phyloP scores from a whole-genome alignment of 2,888 invertebrate genomes.

The Oxytorus armatus region DNA sequence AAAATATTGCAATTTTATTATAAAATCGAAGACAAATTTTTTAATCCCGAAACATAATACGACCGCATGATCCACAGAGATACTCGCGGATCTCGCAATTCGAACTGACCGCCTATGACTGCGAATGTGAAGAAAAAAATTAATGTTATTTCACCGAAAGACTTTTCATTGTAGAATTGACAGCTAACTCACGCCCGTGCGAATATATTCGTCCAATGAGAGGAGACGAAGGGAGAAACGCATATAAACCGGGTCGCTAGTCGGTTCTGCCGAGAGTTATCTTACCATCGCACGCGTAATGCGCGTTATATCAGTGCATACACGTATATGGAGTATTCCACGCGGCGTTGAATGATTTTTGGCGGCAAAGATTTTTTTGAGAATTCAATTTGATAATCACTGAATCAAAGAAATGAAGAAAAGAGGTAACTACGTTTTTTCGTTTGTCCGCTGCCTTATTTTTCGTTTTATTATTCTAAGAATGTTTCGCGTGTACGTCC shows the following conservation, averaged over 20 bases:
- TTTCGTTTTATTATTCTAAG: too few relatives aligned
- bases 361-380: too few relatives aligned
- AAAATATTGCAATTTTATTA: not conserved
- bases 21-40: not conserved
- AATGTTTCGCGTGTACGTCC: too few relatives aligned
- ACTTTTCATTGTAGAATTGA: constrained; percentile 16
- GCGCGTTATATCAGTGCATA: too few relatives aligned
- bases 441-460: too few relatives aligned
- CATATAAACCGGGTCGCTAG: constrained; percentile 55
- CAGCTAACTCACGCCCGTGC: constrained; percentile 8
- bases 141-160: not conserved
- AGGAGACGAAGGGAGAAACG: constrained; percentile 29
- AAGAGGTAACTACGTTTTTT: too few relatives aligned
- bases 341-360: not conserved
- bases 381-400: too few relatives aligned
- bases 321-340: too few relatives aligned
- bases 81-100: constrained; percentile 6
- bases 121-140: constrained; percentile 9
- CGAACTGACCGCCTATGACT: constrained; percentile 23
- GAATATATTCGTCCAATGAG: constrained; percentile 3
- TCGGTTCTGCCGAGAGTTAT: constrained; percentile 56
- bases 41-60: not conserved
- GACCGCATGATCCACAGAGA: not conserved
- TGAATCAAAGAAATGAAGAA: too few relatives aligned
- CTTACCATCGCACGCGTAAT: constrained; percentile 58